A percentile compares a stretch with the other conserved stretches of the same genome.
Conservation (phyloP, 2,797 vertebrate species). For the Poecilia velifera region DNA sequence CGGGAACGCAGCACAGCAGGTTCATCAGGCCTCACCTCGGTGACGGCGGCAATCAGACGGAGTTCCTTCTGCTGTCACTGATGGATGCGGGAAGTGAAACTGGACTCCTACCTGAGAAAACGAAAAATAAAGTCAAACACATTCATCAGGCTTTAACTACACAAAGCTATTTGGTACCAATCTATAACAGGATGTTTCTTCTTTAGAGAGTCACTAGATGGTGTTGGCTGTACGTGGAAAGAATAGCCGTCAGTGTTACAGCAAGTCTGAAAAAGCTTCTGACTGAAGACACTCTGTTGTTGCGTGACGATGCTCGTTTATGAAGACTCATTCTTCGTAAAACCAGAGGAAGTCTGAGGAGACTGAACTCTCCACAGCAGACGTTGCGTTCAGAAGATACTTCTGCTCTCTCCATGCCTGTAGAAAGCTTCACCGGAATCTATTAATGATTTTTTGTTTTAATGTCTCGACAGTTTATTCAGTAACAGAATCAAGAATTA, state of each 20-base stretch:
- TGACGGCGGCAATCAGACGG: slow-evolving; percentile 20
- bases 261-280: background rate
- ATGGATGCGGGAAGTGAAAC: background rate
- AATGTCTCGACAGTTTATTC: background rate
- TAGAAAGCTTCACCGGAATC: background rate
- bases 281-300: background rate
- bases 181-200: background rate
- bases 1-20: slow-evolving; percentile 16
- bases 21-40: slow-evolving; percentile 12
- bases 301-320: background rate
- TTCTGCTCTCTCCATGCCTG: background rate
- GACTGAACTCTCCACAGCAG: background rate
- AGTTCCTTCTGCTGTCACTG: background rate
- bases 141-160: slow-evolving; percentile 13
- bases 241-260: background rate
- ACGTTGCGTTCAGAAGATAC: background rate
- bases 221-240: background rate
- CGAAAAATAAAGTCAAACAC: slow-evolving; percentile 25
- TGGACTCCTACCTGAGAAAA: slow-evolving; percentile 3
- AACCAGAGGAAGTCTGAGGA: background rate
- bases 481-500: background rate
- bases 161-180: background rate
- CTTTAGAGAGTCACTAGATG: background rate
- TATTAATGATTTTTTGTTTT: background rate
- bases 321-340: background rate